Evolutionary conservation across 2,113 vertebrate genomes (phyloP), one percentile per base, ranked within the genome.

Genomic region (Cavia porcellus): DNA sequence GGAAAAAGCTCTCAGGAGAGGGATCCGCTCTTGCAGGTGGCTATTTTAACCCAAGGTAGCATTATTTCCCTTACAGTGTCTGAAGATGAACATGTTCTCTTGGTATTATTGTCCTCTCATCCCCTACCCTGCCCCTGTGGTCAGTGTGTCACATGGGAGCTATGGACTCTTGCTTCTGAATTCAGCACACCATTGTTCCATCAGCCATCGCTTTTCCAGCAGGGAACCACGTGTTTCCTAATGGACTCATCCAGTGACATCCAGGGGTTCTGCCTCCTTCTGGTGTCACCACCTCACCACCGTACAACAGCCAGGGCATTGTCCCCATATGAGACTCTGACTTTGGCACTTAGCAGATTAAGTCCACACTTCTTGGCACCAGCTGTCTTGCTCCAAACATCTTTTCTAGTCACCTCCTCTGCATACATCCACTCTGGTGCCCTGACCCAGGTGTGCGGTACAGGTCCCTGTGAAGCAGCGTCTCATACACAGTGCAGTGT

Each of bases 11-110:
- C 9, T 85, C 8, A 35, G 74, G 30, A 59, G 42, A 89, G 85
- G 50, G 30, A 30, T 32, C 15, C 25, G 12, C 1, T 94, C 59
- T 62, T 64, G 12, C 3, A 30, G 7, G 28, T 62, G 10, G 10
- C 12, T 74, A 4, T 19, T 93, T 45, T 20, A 92, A 25, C 13
- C 2, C 62, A 30, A 13, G 57, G 12, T 4, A 61, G 57, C 10
- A n/a, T 25, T 3, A 0, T n/a, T 81, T n/a, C 5, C 13, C 28
- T 5, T 17, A 11, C 10, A 5, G 10, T 2, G 4, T 15, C 68
- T 62, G 28, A 52, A 62, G 79, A 25, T 66, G 32, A 74, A 19
- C 32, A n/a, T 14, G 11, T 1, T 3, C 50, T 52, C 25, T 70
- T 25, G 4, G 42, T 15, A 17, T 47, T 28, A 55, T 4, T 55